These are phyloP conservation scores for Oxystoma pomonae DNA, from an alignment of 2,888 invertebrate genomes.

Conservation along the genomic window DNA sequence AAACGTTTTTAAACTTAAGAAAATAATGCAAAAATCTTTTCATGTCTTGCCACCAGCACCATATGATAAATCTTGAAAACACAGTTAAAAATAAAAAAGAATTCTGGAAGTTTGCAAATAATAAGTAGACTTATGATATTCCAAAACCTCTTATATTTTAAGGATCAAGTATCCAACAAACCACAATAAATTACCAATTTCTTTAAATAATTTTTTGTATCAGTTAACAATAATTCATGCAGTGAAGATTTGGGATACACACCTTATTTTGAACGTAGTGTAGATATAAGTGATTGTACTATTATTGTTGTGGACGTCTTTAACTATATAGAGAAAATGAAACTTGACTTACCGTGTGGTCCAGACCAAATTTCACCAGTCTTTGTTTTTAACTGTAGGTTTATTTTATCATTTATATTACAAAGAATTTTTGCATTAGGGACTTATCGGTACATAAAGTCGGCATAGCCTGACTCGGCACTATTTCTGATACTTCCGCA, in stretches of 20 bases:
- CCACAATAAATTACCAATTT: neutral
- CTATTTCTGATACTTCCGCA: too few species aligned
- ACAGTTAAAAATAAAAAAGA: neutral
- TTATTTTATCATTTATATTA: neutral
- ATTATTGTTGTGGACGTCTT: neutral
- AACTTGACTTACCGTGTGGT: neutral
- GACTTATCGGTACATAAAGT: too few species aligned
- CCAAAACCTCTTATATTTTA: neutral
- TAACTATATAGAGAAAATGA: neutral
- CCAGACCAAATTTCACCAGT: neutral
- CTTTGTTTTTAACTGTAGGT: neutral
- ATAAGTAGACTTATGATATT: neutral
- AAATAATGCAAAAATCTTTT: neutral
- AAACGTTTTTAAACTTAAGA: neutral
- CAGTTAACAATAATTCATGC: neutral
- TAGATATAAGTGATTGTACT: neutral
- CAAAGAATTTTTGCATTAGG: neutral
- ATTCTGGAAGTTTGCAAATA: neutral
- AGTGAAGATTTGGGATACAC: neutral
- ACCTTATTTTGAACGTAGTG: neutral
- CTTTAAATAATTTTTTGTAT: neutral
- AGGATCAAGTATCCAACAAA: neutral
- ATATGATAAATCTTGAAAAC: neutral
- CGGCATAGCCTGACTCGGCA: too few species aligned
- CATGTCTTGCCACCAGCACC: neutral